These are phyloP conservation scores for Boloria euphrosyne DNA, from an alignment of 2,888 invertebrate species.

Conservation along the genomic window DNA sequence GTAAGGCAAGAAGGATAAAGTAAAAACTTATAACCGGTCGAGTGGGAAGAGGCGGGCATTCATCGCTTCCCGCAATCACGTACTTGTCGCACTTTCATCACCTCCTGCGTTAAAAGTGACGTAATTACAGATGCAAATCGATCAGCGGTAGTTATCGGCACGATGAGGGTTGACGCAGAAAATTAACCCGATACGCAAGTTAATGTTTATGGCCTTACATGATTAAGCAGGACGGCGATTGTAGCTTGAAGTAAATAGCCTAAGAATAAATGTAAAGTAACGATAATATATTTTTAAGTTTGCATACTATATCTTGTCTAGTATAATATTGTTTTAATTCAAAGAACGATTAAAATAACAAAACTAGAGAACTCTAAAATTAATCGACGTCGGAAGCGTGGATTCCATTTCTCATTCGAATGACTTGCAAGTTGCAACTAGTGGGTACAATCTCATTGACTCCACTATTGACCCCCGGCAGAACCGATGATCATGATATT, in stretches of 20 bases:
- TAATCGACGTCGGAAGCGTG: slow-evolving; percentile 75
- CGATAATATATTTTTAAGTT: background rate
- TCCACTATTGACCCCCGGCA: slow-evolving; percentile 74
- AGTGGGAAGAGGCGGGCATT: slow-evolving; percentile 69
- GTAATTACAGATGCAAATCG: slow-evolving; percentile 82
- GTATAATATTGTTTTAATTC: slow-evolving; percentile 9
- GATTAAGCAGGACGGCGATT: slow-evolving; percentile 72
- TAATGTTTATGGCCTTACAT: slow-evolving; percentile 73
- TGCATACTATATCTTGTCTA: background rate
- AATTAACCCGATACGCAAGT: slow-evolving; percentile 76
- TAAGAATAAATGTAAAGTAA: background rate
- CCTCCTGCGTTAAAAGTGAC: slow-evolving; percentile 77
- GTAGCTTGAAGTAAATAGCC: slow-evolving; percentile 46
- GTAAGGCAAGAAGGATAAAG: slow-evolving; percentile 39
- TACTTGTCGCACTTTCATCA: slow-evolving; percentile 81
- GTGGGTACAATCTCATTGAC: slow-evolving; percentile 77
- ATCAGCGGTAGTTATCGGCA: slow-evolving; percentile 76
- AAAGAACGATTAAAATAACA: slow-evolving; percentile 22
- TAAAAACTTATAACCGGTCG: slow-evolving; percentile 70
- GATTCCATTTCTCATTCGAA: slow-evolving; percentile 70
- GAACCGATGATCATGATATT: slow-evolving; percentile 70
- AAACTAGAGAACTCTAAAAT: slow-evolving; percentile 39
- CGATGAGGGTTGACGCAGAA: slow-evolving; percentile 74
- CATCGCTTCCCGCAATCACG: slow-evolving; percentile 67
- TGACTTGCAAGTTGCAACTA: slow-evolving; percentile 79